Evolutionary conservation across 2,113 vertebrate species (phyloP), one percentile per base, ranked within the genome.

Genomic region (Brevimyrus niger): DNA sequence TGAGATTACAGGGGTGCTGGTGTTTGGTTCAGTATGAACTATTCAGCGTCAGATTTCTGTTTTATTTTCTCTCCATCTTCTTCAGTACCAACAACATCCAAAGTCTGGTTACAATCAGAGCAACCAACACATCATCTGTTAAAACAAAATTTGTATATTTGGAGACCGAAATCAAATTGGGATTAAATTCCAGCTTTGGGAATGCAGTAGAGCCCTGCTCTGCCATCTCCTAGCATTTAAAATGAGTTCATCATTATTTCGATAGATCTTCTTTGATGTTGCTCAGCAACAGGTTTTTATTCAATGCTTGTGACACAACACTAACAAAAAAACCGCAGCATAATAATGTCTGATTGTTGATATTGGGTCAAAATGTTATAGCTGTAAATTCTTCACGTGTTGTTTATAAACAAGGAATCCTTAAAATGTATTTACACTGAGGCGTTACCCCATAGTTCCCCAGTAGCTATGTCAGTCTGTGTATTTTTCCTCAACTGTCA

Each of bases 31-130:
- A 2, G 53, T 21, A 7, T 55, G 53, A 21, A 21, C 53, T 55
- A 55, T 21, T 55, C 5, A 5, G 53, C 21, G 53, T 55, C 53
- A 7, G 2, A 55, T 55, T 55, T 55, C 53, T 55, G 53, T 55
- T 21, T 21, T 55, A 55, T 21, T 55, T 21, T 21, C 53, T 21
- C 19, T 6, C 53, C 5, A 55, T 21, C 53, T 55, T 55, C 53
- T 21, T 21, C 53, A 21, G 58, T 61, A n/a, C 23, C 50, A 90
- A 91, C 90, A 91, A 91, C 86, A 92, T 91, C 91, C 92, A 91
- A 89, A 88, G 92, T 92, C 91, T 92, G 90, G 91, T 93, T 92
- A 91, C 89, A 88, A 69, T 91, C 92, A 88, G 27, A 69, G 88
- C 83, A 91, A 90, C 89, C 89, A 58, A 90, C 88, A 51, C 87